Conservation (phyloP, 2,113 vertebrate genomes). For the Egretta garzetta region DNA sequence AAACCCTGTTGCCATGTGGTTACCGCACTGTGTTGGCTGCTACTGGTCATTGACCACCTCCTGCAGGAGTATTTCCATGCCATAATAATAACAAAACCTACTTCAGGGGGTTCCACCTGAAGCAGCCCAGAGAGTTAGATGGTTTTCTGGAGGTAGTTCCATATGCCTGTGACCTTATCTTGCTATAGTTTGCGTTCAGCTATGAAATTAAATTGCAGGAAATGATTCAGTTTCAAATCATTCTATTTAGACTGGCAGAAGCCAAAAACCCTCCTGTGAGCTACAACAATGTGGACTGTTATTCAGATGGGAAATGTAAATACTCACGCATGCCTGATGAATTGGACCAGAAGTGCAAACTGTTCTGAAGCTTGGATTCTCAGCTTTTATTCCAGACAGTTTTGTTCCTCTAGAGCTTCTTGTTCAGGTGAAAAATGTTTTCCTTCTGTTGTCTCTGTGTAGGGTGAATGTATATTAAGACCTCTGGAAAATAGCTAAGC, state of each 20-base stretch:
- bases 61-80: conserved; percentile 41
- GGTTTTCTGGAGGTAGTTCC: conserved; percentile 56
- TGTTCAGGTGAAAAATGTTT: conserved; percentile 62
- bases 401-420: conserved; percentile 30
- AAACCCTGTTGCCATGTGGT: background rate
- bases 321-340: conserved; percentile 36
- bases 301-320: conserved; percentile 55
- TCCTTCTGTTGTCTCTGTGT: conserved; percentile 33
- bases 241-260: conserved; percentile 69
- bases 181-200: conserved; percentile 61
- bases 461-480: background rate
- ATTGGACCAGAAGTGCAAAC: conserved; percentile 28
- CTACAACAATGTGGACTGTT: conserved; percentile 51
- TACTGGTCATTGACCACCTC: conserved; percentile 29
- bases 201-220: conserved; percentile 76
- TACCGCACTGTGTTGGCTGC: background rate
- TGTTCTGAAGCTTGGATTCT: conserved; percentile 6
- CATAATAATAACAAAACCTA: conserved; percentile 28
- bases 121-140: conserved; percentile 14
- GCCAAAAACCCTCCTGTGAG: conserved; percentile 58
- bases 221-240: conserved; percentile 73
- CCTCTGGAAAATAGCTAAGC: conserved; percentile 33
- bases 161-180: conserved; percentile 65
- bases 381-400: background rate
- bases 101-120: conserved; percentile 26